Evolutionary conservation across 2,888 invertebrate species (phyloP).

Genomic region (Crepidodera aurea): DNA sequence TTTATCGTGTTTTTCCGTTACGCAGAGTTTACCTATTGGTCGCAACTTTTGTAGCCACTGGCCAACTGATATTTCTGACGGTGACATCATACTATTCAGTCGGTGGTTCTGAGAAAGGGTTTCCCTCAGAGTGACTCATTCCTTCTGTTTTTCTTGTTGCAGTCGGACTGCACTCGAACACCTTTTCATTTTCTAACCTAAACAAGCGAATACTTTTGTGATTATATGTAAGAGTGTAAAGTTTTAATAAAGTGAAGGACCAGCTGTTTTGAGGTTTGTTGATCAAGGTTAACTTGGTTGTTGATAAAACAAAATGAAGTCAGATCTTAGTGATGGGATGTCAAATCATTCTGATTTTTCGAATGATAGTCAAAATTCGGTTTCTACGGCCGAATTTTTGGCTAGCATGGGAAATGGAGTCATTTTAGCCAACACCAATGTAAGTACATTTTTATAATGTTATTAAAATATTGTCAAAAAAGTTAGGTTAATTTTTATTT

Average conservation of each 20-base stretch:
- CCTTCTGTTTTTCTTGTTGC: conserved; percentile 48
- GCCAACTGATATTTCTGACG: conserved; percentile 58
- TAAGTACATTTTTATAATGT: conserved; percentile 47
- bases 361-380: conserved; percentile 60
- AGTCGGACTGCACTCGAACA: conserved; percentile 18
- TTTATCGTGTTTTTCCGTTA: conserved; percentile 27
- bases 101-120: conserved; percentile 61
- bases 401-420: conserved; percentile 55
- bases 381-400: conserved; percentile 57
- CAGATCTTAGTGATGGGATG: conserved; percentile 59
- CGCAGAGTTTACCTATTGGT: conserved; percentile 30
- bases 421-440: conserved; percentile 52
- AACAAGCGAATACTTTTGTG: conserved; percentile 12
- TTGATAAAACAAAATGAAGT: conserved; percentile 53
- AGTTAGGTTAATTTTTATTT: conserved; percentile 15
- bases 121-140: conserved; percentile 59
- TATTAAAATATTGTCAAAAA: not conserved
- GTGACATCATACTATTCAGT: conserved; percentile 58
- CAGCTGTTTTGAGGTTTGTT: conserved; percentile 42
- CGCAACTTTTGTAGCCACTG: conserved; percentile 35
- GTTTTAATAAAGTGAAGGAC: conserved; percentile 26
- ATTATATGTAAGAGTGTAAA: conserved; percentile 2
- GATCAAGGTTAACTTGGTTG: conserved; percentile 47
- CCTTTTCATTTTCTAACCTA: conserved; percentile 26
- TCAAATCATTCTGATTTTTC: conserved; percentile 61